A percentile compares a stretch with the other conserved stretches of the same genome.
These are phyloP conservation scores for Tursiops truncatus DNA, from an alignment of 2,113 vertebrate species.

Conservation along the genomic window DNA sequence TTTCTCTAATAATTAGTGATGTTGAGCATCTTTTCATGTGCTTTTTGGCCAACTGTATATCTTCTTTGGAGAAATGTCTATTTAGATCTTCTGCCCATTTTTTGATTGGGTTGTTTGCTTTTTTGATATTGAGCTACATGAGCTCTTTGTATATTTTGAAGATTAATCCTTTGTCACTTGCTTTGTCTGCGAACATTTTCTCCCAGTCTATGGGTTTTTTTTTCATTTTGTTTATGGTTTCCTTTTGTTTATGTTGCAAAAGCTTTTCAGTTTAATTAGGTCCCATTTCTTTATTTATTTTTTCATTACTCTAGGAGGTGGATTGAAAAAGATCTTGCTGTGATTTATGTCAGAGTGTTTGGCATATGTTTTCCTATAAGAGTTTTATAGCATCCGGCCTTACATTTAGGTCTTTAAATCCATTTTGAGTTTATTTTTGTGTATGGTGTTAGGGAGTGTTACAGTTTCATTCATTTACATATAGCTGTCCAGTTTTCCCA, in stretches of 20 bases:
- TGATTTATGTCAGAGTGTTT: no score
- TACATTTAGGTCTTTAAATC: no score
- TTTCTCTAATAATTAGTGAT: not conserved
- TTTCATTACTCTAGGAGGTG: no score
- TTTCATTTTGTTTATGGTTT: not conserved
- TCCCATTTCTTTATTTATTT: no score
- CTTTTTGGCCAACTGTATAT: not conserved
- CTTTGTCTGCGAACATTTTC: not conserved
- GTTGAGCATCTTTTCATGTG: not conserved
- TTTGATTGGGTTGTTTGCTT: not conserved
- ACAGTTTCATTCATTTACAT: no score
- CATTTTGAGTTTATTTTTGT: no score
- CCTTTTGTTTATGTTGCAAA: not conserved
- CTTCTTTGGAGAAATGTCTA: not conserved
- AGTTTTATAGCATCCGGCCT: no score
- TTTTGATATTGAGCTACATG: not conserved
- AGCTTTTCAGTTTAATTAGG: not conserved
- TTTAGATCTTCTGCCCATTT: not conserved
- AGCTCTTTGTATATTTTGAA: not conserved
- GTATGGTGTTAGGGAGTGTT: no score
- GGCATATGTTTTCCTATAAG: no score
- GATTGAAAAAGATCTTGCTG: no score
- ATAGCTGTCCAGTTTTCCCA: no score
- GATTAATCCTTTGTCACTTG: not conserved
- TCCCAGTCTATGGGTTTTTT: not conserved